phyloP scores from a whole-genome alignment of 2,113 vertebrate genomes.

The Bagarius yarrelli region DNA sequence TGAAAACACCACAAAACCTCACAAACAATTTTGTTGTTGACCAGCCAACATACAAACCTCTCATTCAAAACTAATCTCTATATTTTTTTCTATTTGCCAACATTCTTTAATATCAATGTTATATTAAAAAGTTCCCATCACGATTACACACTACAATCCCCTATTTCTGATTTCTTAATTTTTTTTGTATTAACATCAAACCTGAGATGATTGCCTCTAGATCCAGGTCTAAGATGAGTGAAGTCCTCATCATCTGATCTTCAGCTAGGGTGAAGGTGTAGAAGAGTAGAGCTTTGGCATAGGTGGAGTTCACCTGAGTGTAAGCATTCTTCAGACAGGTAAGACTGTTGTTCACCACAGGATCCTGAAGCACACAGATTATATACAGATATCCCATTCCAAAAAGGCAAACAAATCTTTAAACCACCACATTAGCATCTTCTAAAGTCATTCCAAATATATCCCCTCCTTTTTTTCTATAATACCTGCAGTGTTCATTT shows the following conservation, averaged over 20 bases:
- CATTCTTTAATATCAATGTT: neutral
- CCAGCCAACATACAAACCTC: too few species aligned
- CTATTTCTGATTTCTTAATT: too few species aligned
- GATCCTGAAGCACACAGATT: slow-evolving; percentile 59
- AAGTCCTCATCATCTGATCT: slow-evolving; percentile 65
- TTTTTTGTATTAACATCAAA: neutral
- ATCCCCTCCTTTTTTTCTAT: too few species aligned
- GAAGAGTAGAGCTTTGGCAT: slow-evolving; percentile 77
- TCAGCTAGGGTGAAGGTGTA: slow-evolving; percentile 82
- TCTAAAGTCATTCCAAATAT: neutral
- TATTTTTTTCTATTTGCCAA: too few species aligned
- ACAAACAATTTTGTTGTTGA: too few species aligned
- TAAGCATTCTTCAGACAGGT: slow-evolving; percentile 63
- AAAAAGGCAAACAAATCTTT: neutral
- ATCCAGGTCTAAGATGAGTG: slow-evolving; percentile 61
- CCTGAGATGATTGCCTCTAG: slow-evolving; percentile 38
- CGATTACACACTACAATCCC: too few species aligned
- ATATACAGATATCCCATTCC: neutral
- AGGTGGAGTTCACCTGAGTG: slow-evolving; percentile 60
- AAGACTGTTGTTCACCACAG: slow-evolving; percentile 68
- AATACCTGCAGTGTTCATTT: neutral
- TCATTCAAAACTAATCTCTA: too few species aligned
- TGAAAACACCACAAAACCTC: too few species aligned
- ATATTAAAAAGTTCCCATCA: too few species aligned
- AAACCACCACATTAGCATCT: neutral